phyloP scores from a whole-genome alignment of 2,797 vertebrate species.

The Simalia tracyae region DNA sequence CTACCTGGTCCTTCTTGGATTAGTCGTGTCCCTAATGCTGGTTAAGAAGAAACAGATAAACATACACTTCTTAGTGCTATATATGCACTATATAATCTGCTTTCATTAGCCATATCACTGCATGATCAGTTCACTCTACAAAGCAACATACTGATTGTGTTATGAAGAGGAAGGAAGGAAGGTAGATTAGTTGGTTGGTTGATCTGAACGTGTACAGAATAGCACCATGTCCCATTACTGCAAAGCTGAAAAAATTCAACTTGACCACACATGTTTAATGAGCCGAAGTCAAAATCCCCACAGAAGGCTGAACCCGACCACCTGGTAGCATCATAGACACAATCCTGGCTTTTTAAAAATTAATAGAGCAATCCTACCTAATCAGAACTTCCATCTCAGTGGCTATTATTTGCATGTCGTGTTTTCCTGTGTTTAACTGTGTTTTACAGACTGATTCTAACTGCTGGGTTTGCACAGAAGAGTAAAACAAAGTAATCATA shows the following conservation, averaged over 20 bases:
- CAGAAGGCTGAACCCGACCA: not conserved
- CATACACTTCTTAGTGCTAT: not conserved
- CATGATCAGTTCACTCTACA: not conserved
- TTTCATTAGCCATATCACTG: not conserved
- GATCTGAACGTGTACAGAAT: not conserved
- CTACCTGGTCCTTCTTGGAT: not conserved
- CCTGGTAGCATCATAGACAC: not conserved
- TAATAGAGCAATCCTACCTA: not conserved
- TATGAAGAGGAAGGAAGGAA: not conserved
- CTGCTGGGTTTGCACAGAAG: not conserved
- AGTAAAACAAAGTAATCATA: not conserved
- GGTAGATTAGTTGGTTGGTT: not conserved
- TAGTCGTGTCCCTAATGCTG: not conserved
- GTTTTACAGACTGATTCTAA: not conserved
- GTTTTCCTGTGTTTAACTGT: not conserved
- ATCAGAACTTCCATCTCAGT: not conserved
- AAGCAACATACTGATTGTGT: not conserved
- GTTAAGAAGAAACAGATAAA: not conserved
- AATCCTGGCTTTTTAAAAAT: not conserved
- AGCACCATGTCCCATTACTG: not conserved
- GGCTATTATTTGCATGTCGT: not conserved
- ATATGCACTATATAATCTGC: no score
- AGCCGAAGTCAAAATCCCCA: not conserved
- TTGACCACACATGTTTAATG: not conserved
- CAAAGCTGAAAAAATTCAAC: not conserved